Percentiles rank a stretch among this genome's conserved stretches.
Conservation (phyloP, 2,888 invertebrate species). For the Drosophila antonietae region DNA sequence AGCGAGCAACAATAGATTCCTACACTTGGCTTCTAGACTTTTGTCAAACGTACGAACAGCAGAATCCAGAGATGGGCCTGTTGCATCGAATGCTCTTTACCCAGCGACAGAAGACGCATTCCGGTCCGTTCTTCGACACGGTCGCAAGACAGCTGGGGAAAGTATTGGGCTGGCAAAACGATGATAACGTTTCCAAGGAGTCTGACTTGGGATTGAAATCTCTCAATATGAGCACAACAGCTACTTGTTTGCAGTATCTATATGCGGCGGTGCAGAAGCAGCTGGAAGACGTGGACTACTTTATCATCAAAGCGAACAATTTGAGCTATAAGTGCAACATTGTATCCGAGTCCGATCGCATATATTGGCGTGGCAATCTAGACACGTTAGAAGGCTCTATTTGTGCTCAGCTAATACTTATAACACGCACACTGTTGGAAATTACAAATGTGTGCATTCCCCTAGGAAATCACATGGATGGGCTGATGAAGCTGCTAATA, state of each 20-base stretch:
- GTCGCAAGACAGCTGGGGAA: constrained; percentile 79
- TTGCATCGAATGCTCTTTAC: constrained; percentile 82
- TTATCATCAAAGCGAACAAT: constrained; percentile 85
- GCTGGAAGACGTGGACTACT: constrained; percentile 83
- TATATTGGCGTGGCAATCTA: constrained; percentile 85
- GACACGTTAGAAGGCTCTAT: constrained; percentile 86
- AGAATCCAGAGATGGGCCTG: constrained; percentile 73
- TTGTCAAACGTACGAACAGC: constrained; percentile 77
- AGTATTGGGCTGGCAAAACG: constrained; percentile 73
- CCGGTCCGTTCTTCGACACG: constrained; percentile 82
- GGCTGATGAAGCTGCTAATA: constrained; percentile 86
- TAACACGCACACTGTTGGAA: constrained; percentile 86
- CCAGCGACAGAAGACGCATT: constrained; percentile 83
- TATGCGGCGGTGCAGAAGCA: constrained; percentile 81
- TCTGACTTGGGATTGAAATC: constrained; percentile 75
- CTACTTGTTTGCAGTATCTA: constrained; percentile 74
- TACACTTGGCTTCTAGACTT: constrained; percentile 83
- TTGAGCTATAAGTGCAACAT: constrained; percentile 84
- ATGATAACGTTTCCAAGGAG: constrained; percentile 38
- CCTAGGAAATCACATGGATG: constrained; percentile 86
- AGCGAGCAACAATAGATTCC: constrained; percentile 79
- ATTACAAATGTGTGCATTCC: constrained; percentile 86
- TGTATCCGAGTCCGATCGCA: constrained; percentile 84
- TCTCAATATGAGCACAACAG: constrained; percentile 73
- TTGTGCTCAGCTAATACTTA: constrained; percentile 86